phyloP scores from a whole-genome alignment of 2,888 invertebrate species.

The Carabus problematicus region DNA sequence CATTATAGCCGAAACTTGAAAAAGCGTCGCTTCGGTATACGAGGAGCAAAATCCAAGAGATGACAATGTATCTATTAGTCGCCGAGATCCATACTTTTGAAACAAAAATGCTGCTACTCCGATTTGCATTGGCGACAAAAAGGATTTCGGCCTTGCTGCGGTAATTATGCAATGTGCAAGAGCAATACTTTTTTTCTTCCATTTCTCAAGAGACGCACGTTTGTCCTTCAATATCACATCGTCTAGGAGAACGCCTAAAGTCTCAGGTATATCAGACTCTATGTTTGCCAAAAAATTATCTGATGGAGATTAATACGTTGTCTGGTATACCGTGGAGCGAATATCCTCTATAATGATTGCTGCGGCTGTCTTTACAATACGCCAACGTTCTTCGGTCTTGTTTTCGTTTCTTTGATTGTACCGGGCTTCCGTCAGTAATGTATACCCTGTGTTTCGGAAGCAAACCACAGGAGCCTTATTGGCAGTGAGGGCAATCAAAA shows the following conservation, averaged over 20 bases:
- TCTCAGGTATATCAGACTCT: conserved; percentile 43
- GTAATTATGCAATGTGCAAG: conserved; percentile 11
- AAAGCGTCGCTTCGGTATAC: conserved; percentile 46
- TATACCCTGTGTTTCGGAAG: conserved; percentile 46
- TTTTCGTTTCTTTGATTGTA: conserved; percentile 41
- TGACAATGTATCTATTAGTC: conserved; percentile 45
- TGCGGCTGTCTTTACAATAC: conserved; percentile 45
- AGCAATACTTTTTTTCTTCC: conserved; percentile 10
- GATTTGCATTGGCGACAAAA: conserved; percentile 43
- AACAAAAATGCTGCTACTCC: conserved; percentile 45
- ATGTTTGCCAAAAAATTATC: conserved; percentile 44
- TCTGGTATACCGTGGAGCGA: conserved; percentile 43
- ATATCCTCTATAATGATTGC: conserved; percentile 47
- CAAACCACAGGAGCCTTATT: conserved; percentile 44
- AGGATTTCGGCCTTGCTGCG: conserved; percentile 43
- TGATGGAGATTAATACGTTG: conserved; percentile 42
- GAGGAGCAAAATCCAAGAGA: conserved; percentile 47
- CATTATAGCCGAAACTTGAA: conserved; percentile 47
- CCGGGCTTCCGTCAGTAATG: conserved; percentile 45
- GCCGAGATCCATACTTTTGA: conserved; percentile 47
- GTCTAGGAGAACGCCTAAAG: conserved; percentile 22
- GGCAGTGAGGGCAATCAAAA: conserved; percentile 40
- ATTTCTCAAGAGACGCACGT: not conserved
- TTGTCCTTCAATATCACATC: not conserved
- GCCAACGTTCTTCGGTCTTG: conserved; percentile 43